Conservation (phyloP, 2,888 invertebrate species). For the Drosophila kokeensis region DNA sequence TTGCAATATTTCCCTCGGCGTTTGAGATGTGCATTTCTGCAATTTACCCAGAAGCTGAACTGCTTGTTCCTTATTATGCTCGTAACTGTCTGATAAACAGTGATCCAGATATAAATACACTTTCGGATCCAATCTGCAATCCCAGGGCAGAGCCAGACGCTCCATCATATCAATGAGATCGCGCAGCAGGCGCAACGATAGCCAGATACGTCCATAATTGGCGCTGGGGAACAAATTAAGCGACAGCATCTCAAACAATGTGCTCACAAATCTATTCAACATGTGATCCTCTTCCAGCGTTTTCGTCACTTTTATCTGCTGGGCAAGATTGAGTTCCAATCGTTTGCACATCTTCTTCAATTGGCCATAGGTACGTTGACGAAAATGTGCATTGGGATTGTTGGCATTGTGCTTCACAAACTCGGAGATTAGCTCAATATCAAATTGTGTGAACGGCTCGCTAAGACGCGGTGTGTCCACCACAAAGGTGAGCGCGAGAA, state of each 20-base stretch:
- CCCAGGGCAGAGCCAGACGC: conserved; percentile 1
- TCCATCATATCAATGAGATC: conserved; percentile 78
- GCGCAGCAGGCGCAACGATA: conserved; percentile 72
- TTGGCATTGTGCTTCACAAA: conserved; percentile 1
- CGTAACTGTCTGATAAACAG: conserved; percentile 91
- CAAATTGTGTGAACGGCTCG: not conserved
- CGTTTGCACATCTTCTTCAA: not conserved
- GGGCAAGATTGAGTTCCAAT: conserved; percentile 85
- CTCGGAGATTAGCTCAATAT: not conserved
- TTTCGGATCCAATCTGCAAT: not conserved
- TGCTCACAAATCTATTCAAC: conserved; percentile 86
- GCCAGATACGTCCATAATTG: conserved; percentile 87
- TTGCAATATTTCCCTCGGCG: conserved; percentile 29
- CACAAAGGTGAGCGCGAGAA: conserved; percentile 86
- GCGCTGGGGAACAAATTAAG: conserved; percentile 86
- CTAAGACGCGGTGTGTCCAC: conserved; percentile 91
- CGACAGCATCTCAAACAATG: conserved; percentile 86
- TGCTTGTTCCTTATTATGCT: conserved; percentile 88
- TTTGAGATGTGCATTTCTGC: not conserved
- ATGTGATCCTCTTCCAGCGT: conserved; percentile 12
- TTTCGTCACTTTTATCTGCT: conserved; percentile 50
- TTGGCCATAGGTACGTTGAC: not conserved
- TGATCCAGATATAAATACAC: conserved; percentile 77
- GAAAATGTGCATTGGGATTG: conserved; percentile 1
- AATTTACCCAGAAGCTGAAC: conserved; percentile 43